Evolutionary conservation across 2,888 invertebrate genomes (phyloP), one percentile per base, ranked within the genome.

Genomic region (Rhagophthalmus giganteus): DNA sequence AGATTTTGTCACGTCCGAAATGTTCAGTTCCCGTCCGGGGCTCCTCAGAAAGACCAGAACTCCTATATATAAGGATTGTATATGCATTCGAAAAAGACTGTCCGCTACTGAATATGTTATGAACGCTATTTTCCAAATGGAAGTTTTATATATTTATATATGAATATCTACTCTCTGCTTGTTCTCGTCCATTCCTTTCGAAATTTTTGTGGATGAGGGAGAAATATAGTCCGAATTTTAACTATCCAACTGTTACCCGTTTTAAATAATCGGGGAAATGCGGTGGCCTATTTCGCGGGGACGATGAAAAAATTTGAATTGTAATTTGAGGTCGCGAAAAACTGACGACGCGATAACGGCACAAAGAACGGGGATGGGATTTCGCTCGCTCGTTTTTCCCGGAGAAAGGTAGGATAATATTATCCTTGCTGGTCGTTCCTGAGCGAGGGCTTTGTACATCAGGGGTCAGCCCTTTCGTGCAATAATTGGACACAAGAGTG

Each of bases 1-100:
- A 75, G 74, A 74, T 75, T 75, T 75, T 75, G 73, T 74, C 74
- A 74, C 74, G 73, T 74, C 70, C 71, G 59, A 62, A 62, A 63
- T 66, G 67, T 66, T 68, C 66, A 65, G 66, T 66, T 65, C 62
- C 65, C 64, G 66, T 58, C 55, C 65, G 62, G 69, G 69, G 68
- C 67, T 68, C 63, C 62, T 66, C 69, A 59, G 44, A 50, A 59
- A 54, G 55, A 50, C 58, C 57, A 37, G 53, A n/a, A n/a, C n/a
- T n/a, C n/a, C n/a, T n/a, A n/a, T n/a, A n/a, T 41, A 39, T 42
- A 40, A 33, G 39, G 39, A 50, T 40, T 42, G 48, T 54, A 54
- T 49, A 50, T 70, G 68, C 68, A 69, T 65, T 60, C 61, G 60
- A 59, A 62, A 66, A 67, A 59, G 52, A 72, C 72, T 72, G 72